A percentile compares a stretch with the other conserved stretches of the same genome.
These are phyloP conservation scores for Clostera curtula DNA, from an alignment of 2,888 invertebrate species.

Conservation along the genomic window DNA sequence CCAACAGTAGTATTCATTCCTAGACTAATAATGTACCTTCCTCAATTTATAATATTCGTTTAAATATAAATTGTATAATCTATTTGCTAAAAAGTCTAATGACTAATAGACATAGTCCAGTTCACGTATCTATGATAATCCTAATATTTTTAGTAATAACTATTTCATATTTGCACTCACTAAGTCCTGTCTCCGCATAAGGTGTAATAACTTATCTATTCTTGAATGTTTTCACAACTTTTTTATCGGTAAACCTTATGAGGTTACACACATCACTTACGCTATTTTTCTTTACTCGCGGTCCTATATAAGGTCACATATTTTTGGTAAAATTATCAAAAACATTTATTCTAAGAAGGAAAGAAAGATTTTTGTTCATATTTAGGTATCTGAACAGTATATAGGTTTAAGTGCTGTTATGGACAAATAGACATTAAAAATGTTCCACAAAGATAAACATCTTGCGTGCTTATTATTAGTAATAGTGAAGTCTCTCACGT, in stretches of 20 bases:
- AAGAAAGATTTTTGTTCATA: slow-evolving; percentile 20
- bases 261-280: slow-evolving; percentile 12
- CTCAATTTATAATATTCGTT: no score
- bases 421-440: slow-evolving; percentile 8
- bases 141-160: slow-evolving; percentile 10
- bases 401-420: slow-evolving; percentile 12
- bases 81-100: slow-evolving; percentile 20
- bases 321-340: slow-evolving; percentile 43
- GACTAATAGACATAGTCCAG: slow-evolving; percentile 25
- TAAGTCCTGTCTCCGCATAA: slow-evolving; percentile 9
- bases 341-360: slow-evolving; percentile 26
- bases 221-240: no score
- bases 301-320: slow-evolving; percentile 29
- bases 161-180: slow-evolving; percentile 10
- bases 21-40: no score
- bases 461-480: no score
- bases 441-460: no score
- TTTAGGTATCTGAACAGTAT: slow-evolving; percentile 9
- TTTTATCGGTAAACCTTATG: slow-evolving; percentile 10
- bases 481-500: no score
- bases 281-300: slow-evolving; percentile 18
- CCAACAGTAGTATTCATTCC: slow-evolving; percentile 4
- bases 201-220: no score
- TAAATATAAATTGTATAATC: slow-evolving; percentile 6
- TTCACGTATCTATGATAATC: slow-evolving; percentile 12